phyloP scores from a whole-genome alignment of 2,113 vertebrate genomes.

The Excalfactoria chinensis region DNA sequence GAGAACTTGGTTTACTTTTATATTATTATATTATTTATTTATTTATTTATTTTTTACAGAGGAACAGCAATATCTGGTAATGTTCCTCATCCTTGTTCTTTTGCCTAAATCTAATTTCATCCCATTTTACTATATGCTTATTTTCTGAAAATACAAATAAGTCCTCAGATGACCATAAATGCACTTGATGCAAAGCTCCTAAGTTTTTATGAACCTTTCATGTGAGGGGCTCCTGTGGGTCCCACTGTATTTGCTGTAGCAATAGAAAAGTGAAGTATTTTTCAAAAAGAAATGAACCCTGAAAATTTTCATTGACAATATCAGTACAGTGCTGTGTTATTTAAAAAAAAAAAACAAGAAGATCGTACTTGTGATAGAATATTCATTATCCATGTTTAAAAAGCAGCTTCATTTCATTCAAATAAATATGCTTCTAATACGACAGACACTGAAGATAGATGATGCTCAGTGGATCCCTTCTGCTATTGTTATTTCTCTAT shows the following conservation, averaged over 20 bases:
- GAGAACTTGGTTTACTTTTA: neutral
- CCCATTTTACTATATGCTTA: neutral
- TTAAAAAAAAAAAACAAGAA: neutral
- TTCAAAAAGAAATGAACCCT: neutral
- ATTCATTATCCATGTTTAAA: slow-evolving; percentile 14
- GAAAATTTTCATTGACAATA: neutral
- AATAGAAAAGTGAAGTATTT: neutral
- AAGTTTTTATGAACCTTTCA: neutral
- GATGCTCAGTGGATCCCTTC: neutral
- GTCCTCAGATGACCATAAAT: neutral
- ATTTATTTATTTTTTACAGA: neutral
- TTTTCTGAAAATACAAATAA: neutral
- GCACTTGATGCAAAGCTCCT: neutral
- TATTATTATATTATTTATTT: neutral
- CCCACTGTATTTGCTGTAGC: neutral
- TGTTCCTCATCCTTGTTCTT: neutral
- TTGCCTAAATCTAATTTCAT: neutral
- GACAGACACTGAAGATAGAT: neutral
- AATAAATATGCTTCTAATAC: neutral
- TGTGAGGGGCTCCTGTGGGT: neutral
- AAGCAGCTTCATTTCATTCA: neutral
- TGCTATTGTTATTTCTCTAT: neutral
- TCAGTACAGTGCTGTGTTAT: neutral
- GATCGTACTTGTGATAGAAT: neutral
- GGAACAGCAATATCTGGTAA: neutral